Evolutionary conservation across 2,888 invertebrate species (phyloP).

Genomic region (Willowsia nigromaculata): DNA sequence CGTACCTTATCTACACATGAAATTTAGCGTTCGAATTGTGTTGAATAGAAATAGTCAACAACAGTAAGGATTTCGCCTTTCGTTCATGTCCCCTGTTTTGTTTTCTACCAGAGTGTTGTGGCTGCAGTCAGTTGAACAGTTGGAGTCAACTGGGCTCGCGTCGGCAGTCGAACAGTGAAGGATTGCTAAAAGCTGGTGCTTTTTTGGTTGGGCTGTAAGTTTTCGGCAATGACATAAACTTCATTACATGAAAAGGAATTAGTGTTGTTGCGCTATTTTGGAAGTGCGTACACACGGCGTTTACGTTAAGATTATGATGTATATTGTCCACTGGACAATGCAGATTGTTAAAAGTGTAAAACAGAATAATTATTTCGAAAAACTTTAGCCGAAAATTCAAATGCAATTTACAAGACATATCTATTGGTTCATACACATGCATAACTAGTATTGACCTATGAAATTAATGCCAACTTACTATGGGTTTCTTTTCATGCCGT

Average conservation of each 20-base stretch:
- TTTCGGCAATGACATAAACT: neutral
- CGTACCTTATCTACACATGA: slow-evolving; percentile 1
- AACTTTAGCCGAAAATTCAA: too few species aligned
- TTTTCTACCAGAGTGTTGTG: slow-evolving; percentile 23
- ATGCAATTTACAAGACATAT: too few species aligned
- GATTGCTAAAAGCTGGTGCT: slow-evolving; percentile 12
- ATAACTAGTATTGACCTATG: too few species aligned
- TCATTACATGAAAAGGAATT: neutral
- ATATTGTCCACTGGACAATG: too few species aligned
- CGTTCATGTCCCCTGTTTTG: slow-evolving; percentile 55
- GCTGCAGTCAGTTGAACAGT: slow-evolving; percentile 62
- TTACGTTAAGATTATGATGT: too few species aligned
- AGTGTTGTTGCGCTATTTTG: too few species aligned
- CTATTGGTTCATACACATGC: too few species aligned
- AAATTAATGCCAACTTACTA: too few species aligned
- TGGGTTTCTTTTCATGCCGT: too few species aligned
- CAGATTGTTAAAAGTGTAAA: too few species aligned
- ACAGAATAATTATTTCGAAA: too few species aligned
- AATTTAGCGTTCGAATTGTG: slow-evolving; percentile 1
- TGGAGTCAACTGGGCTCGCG: slow-evolving; percentile 62
- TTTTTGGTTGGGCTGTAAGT: neutral
- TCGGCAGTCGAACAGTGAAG: slow-evolving; percentile 28
- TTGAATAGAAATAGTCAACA: slow-evolving; percentile 54
- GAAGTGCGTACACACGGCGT: neutral
- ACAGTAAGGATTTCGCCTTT: slow-evolving; percentile 47